Conservation (phyloP, 2,113 vertebrate species). For the Apteryx owenii region DNA sequence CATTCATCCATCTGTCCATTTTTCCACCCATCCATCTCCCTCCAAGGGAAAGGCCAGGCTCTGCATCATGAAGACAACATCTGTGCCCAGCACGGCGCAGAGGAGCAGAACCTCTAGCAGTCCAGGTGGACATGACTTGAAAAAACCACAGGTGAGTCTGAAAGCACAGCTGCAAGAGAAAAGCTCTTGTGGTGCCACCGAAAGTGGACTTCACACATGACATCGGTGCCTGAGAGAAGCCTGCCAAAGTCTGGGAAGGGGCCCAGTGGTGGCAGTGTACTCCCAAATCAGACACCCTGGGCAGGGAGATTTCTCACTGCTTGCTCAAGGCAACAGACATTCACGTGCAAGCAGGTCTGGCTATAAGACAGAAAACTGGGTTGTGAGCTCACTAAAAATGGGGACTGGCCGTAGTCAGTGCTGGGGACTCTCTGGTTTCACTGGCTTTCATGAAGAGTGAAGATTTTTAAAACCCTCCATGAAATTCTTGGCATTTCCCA, state of each 20-base stretch:
- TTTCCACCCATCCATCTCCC: too few relatives aligned
- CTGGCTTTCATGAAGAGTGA: fast-evolving
- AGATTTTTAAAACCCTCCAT: not conserved
- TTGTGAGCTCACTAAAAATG: not conserved
- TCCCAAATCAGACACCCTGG: not conserved
- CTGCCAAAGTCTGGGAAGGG: not conserved
- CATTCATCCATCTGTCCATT: too few relatives aligned
- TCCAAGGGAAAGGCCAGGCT: too few relatives aligned
- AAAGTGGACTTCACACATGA: not conserved
- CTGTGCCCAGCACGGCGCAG: not conserved
- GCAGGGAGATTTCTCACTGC: fast-evolving
- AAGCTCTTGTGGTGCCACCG: not conserved
- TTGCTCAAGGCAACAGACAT: too few relatives aligned
- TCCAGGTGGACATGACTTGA: not conserved
- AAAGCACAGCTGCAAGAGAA: not conserved
- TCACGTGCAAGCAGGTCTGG: too few relatives aligned
- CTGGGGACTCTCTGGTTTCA: not conserved
- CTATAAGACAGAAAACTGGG: not conserved
- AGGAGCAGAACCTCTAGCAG: not conserved
- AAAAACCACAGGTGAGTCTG: not conserved
- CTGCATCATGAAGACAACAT: too few relatives aligned
- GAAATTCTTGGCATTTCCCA: not conserved
- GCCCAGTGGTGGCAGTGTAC: not conserved
- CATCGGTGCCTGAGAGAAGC: too few relatives aligned
- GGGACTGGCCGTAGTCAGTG: not conserved